Base-by-base conservation (phyloP, 2,888 invertebrate genomes). In the Dasypogon diadema region DNA sequence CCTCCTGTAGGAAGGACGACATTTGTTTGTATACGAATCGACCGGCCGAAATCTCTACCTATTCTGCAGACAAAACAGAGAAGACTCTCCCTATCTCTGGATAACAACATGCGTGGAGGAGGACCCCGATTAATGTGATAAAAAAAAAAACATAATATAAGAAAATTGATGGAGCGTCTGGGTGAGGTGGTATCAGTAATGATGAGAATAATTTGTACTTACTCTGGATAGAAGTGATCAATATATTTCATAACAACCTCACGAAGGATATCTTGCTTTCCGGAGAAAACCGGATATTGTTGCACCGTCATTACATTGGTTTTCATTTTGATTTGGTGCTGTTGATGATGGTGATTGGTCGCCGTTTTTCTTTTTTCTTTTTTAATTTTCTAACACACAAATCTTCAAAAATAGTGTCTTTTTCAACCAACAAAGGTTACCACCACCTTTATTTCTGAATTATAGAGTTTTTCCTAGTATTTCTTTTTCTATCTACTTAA, bases 161-260 rank as follows among this genome's bases (percentile, higher is more conserved):
- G 18, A 21, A 37, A 34, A 60, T 60, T 60, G 18, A 60, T 34
- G 60, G 37, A 37, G 16, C 34, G 60, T 56, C 12, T 12, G 30
- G 37, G 21, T 34, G 12, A 12, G 8, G 37, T 18, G 3, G 37
- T 58, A 58, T 58, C 26, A 60, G 21, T 5, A 37, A 60, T 60
- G 21, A 34, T 60, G n/a, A 18, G 18, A 21, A 3, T 51, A 51
- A 3, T 5, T 56, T 12, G n/a, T 74, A 91, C 91, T 91, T 85
- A 91, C 91, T 90, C 89, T 81, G 91, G 91, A 83, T 90, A 89
- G 87, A 91, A 91, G 86, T 91, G 90, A 87, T 91, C 91, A 82
- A 91, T 90, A 86, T 91, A 91, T 85, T 91, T 91, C 87, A 90
- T 89, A 83, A 91, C 90, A 80, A 91, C 90, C 86, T 91, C 91